Evolutionary conservation across 2,797 vertebrate species (phyloP).

Genomic region (Valencia hispanica): DNA sequence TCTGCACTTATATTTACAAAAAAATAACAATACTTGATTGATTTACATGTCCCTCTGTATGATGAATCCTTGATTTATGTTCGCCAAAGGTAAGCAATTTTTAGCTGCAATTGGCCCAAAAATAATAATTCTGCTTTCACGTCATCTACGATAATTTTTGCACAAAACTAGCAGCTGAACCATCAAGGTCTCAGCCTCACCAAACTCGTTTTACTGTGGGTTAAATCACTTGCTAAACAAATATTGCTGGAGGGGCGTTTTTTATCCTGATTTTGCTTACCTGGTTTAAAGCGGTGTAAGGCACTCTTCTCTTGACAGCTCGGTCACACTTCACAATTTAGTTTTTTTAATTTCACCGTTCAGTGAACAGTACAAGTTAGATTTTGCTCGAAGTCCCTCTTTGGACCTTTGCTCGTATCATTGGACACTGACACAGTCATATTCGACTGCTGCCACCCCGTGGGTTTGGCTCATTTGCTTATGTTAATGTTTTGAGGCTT

Average conservation of each 20-base stretch:
- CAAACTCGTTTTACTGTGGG: constrained; percentile 53
- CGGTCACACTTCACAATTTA: constrained; percentile 59
- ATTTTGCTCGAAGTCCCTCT: constrained; percentile 36
- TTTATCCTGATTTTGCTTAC: constrained; percentile 48
- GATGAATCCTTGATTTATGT: not conserved
- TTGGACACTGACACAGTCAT: constrained; percentile 24
- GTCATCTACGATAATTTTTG: constrained; percentile 17
- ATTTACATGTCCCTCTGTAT: not conserved
- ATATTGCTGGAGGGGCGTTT: constrained; percentile 48
- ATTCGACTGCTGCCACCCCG: constrained; percentile 8
- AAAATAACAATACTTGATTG: too few species aligned
- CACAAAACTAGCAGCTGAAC: constrained; percentile 22
- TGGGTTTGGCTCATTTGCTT: constrained; percentile 23
- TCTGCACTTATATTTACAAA: too few species aligned
- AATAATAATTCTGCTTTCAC: not conserved
- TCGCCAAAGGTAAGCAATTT: not conserved
- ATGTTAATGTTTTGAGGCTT: constrained; percentile 19
- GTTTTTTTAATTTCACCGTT: constrained; percentile 79
- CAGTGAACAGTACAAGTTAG: constrained; percentile 57
- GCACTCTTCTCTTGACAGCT: constrained; percentile 51
- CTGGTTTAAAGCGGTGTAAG: constrained; percentile 32
- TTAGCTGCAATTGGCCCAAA: not conserved
- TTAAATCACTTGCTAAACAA: constrained; percentile 57
- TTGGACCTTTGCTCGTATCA: constrained; percentile 23
- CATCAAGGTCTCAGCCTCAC: constrained; percentile 27